Conservation (phyloP, 1,140 invertebrate species). For the Stegodyphus dumicola region DNA sequence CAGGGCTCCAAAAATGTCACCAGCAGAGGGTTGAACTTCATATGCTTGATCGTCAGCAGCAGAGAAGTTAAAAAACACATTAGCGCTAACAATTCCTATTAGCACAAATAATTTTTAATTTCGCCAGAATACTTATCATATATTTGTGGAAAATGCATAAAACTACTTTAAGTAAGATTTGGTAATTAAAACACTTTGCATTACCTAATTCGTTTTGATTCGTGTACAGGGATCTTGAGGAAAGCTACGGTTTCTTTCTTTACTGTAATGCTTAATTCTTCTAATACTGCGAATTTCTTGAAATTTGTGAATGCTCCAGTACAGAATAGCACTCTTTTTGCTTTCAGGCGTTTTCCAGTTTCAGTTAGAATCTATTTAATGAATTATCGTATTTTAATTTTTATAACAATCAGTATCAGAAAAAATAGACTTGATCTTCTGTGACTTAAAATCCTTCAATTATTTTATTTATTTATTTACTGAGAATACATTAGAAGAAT, state of each 20-base stretch:
- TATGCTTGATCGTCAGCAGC: no score
- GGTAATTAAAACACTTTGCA: not conserved
- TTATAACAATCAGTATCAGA: not conserved
- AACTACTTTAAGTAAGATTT: not conserved
- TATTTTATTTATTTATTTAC: no score
- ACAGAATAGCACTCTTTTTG: slow-evolving; percentile 6
- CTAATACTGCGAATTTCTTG: not conserved
- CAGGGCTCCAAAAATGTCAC: no score
- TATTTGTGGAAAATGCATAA: not conserved
- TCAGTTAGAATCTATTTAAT: not conserved
- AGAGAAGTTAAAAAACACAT: no score
- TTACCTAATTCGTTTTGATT: slow-evolving; percentile 8
- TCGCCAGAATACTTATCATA: no score
- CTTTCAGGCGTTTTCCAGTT: not conserved
- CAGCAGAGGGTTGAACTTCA: no score
- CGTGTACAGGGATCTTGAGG: not conserved
- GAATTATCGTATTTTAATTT: not conserved
- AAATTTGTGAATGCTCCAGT: slow-evolving; percentile 27
- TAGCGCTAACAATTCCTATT: no score
- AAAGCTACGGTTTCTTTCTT: slow-evolving; percentile 3
- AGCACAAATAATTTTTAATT: no score
- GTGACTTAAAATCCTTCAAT: no score
- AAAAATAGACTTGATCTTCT: no score
- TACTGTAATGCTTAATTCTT: not conserved
- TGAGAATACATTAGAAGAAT: no score